Evolutionary conservation across 2,888 invertebrate genomes (phyloP).

Genomic region (Apotomis betuletana): DNA sequence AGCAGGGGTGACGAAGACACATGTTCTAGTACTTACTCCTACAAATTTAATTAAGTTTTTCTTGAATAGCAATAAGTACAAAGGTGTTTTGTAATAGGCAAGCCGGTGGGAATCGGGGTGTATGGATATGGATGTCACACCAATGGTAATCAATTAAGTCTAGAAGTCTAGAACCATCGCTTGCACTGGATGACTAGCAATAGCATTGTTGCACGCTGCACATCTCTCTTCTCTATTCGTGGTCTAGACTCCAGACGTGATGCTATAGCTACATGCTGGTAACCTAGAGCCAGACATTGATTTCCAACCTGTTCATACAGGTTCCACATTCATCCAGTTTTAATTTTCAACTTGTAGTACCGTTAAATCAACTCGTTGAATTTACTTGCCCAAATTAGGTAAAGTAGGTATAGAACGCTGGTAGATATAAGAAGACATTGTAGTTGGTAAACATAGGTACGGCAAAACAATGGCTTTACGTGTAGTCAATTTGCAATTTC

Average conservation of each 20-base stretch:
- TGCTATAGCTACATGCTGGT: background rate
- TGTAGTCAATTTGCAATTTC: conserved; percentile 1
- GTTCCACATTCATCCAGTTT: conserved; percentile 4
- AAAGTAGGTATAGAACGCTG: background rate
- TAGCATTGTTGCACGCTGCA: too few species aligned
- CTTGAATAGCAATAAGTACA: too few species aligned
- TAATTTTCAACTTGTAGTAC: background rate
- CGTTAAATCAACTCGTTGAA: conserved; percentile 1
- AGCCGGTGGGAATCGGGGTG: too few species aligned
- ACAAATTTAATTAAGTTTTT: too few species aligned
- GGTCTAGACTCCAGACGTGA: background rate
- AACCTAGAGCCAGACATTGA: background rate
- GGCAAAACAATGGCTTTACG: background rate
- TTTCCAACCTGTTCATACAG: conserved; percentile 9
- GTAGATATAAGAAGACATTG: background rate
- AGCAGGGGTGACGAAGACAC: too few species aligned
- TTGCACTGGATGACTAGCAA: too few species aligned
- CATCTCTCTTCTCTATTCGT: too few species aligned
- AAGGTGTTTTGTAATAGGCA: too few species aligned
- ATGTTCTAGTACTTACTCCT: too few species aligned
- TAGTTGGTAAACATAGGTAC: conserved; percentile 2
- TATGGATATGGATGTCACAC: too few species aligned
- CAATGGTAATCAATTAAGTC: too few species aligned
- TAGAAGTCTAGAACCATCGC: too few species aligned
- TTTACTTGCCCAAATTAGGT: conserved; percentile 5